A percentile compares a stretch with the other conserved stretches of the same genome.
These are phyloP conservation scores for Gila orcuttii DNA, from an alignment of 2,113 vertebrate genomes.

Conservation along the genomic window DNA sequence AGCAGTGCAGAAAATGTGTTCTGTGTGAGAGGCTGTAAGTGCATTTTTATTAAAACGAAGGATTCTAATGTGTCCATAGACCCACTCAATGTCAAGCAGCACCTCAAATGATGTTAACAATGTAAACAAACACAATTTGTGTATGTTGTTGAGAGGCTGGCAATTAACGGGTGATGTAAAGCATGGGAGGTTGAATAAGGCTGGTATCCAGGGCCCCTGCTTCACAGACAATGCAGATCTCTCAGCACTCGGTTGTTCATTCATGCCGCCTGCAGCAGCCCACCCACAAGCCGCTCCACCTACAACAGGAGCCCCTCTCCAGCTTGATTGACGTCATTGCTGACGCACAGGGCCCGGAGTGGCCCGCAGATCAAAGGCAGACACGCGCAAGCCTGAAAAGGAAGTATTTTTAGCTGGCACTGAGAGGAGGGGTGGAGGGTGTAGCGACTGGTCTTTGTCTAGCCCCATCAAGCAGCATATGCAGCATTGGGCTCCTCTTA, in stretches of 20 bases:
- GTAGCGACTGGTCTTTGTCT: constrained; percentile 50
- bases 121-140: neutral
- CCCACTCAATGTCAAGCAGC: neutral
- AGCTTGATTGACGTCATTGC: constrained; percentile 60
- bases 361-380: constrained; percentile 62
- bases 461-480: constrained; percentile 46
- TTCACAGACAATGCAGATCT: constrained; percentile 33
- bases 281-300: constrained; percentile 57
- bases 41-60: too few relatives aligned
- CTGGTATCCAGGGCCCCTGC: neutral
- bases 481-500: constrained; percentile 29
- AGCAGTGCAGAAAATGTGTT: too few relatives aligned
- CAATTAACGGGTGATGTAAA: neutral
- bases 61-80: neutral
- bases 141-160: neutral
- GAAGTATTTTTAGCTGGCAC: constrained; percentile 61
- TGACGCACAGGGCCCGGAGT: constrained; percentile 61
- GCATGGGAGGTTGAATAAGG: neutral
- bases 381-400: constrained; percentile 38
- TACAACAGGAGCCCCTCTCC: constrained; percentile 56
- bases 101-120: neutral
- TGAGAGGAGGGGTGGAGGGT: constrained; percentile 22
- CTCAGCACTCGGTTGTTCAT: constrained; percentile 54
- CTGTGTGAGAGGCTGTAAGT: too few relatives aligned
- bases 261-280: constrained; percentile 53